A percentile compares a stretch with the other conserved stretches of the same genome.
phyloP scores from a whole-genome alignment of 2,113 vertebrate species.

The Menidia beryllina region DNA sequence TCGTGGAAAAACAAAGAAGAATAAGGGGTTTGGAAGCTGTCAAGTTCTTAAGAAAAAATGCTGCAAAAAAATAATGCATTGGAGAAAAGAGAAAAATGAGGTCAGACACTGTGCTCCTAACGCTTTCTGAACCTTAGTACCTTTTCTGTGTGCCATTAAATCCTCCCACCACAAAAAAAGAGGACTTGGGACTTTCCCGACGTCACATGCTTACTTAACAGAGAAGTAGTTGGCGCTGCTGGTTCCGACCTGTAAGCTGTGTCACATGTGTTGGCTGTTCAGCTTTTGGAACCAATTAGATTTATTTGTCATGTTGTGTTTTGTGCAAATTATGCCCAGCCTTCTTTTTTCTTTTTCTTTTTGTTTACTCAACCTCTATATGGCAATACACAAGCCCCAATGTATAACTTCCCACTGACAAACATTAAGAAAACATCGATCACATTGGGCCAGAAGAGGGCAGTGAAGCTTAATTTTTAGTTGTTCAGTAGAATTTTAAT shows the following conservation, averaged over 20 bases:
- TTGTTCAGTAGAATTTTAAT: background rate
- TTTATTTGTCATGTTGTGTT: background rate
- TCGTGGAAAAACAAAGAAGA: background rate
- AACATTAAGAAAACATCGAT: background rate
- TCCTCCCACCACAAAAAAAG: background rate
- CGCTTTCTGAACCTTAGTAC: constrained; percentile 3
- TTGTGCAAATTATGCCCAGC: background rate
- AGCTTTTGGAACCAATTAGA: no score
- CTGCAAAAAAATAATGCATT: no score
- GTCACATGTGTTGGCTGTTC: no score
- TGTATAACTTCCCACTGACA: background rate
- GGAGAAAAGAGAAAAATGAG: no score
- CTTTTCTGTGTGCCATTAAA: constrained; percentile 5
- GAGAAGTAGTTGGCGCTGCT: background rate
- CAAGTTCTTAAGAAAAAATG: no score
- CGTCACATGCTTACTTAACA: background rate
- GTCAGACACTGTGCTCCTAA: background rate
- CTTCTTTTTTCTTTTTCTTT: no score
- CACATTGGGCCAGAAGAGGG: constrained; percentile 36
- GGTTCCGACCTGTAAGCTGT: no score
- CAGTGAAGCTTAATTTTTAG: background rate
- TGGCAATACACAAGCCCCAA: no score
- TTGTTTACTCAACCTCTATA: no score
- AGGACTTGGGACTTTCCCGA: background rate
- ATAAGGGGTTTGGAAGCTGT: background rate